These are phyloP conservation scores for Zingel zingel DNA, from an alignment of 2,113 vertebrate species.

Conservation along the genomic window DNA sequence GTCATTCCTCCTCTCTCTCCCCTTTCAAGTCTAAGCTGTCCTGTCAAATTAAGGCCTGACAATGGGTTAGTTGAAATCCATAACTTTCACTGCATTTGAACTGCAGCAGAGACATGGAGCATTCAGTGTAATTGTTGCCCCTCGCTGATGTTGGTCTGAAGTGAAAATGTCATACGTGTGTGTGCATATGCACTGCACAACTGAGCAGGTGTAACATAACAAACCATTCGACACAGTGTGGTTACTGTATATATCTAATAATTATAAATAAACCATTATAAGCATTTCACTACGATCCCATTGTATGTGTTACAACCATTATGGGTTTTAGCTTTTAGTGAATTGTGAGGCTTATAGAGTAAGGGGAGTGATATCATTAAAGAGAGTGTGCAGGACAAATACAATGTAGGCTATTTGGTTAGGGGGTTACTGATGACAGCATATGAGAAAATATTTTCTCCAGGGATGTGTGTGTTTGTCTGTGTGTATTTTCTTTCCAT, in stretches of 20 bases:
- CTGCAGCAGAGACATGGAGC: not conserved
- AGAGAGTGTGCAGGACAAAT: conserved; percentile 8
- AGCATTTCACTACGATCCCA: not conserved
- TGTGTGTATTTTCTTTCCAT: conserved; percentile 18
- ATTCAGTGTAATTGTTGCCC: not conserved
- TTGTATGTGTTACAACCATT: not conserved
- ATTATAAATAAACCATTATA: not conserved
- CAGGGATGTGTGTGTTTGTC: conserved; percentile 23
- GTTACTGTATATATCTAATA: not conserved
- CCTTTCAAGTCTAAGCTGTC: no score
- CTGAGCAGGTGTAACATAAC: not conserved
- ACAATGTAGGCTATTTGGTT: conserved; percentile 26
- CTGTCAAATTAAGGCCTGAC: no score
- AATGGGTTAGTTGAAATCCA: not conserved
- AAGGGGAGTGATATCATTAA: not conserved
- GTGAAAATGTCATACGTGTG: not conserved
- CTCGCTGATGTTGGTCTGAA: not conserved
- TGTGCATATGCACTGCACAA: no score
- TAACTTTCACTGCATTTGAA: not conserved
- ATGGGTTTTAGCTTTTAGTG: not conserved
- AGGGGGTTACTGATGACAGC: conserved; percentile 33
- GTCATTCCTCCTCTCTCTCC: no score
- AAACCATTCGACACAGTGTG: not conserved
- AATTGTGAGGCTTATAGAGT: conserved; percentile 1
- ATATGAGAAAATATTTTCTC: conserved; percentile 40